phyloP scores from a whole-genome alignment of 2,888 invertebrate species.

The Rhimphoctona megacephalus region DNA sequence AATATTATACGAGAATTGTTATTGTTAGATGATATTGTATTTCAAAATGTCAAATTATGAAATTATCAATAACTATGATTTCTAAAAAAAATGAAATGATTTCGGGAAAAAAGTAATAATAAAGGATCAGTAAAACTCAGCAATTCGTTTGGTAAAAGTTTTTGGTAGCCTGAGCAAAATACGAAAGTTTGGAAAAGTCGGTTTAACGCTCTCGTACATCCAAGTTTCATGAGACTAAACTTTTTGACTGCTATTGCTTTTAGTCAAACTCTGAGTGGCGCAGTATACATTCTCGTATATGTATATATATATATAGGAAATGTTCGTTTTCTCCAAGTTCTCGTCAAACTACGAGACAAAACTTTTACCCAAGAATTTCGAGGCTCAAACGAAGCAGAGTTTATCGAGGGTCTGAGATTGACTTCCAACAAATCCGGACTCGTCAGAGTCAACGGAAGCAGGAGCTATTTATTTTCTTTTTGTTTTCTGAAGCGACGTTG shows the following conservation, averaged over 20 bases:
- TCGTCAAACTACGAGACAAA: background rate
- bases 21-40: background rate
- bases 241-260: slow-evolving; percentile 50
- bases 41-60: background rate
- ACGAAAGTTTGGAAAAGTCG: slow-evolving; percentile 29
- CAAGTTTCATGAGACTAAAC: slow-evolving; percentile 28
- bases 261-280: slow-evolving; percentile 36
- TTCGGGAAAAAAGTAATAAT: background rate
- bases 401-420: slow-evolving; percentile 1
- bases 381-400: slow-evolving; percentile 2
- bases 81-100: background rate
- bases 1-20: too few relatives aligned
- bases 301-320: background rate
- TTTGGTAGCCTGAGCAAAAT: background rate
- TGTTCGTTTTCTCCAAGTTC: background rate
- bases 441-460: too few relatives aligned
- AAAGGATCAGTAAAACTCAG: background rate
- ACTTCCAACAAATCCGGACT: slow-evolving; percentile 18
- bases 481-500: background rate
- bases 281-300: slow-evolving; percentile 8
- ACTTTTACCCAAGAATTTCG: background rate
- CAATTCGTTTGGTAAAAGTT: slow-evolving; percentile 43
- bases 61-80: background rate
- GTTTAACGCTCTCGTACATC: slow-evolving; percentile 20
- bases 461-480: background rate